Evolutionary conservation across 1,140 invertebrate genomes (phyloP), one percentile per base, ranked within the genome.

Genomic region (Philopotamus ludificatus): DNA sequence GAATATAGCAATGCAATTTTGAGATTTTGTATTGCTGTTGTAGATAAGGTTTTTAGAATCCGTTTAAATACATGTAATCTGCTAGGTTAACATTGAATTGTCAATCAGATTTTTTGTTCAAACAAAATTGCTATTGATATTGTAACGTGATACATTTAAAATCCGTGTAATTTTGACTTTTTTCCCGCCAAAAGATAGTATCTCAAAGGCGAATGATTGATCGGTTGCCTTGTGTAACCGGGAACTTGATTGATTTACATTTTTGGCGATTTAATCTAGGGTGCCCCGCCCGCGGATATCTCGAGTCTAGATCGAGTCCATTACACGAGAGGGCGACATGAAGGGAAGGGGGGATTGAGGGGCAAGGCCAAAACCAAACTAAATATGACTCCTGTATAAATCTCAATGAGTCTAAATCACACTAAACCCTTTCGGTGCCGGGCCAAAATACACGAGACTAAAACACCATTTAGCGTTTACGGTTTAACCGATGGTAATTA

Each of bases 401-500:
- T 69, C 67, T 69, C 63, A 69, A 69, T 69, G 63, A 69, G 67
- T 69, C 62, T 69, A 69, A 66, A 66, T 69, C 67, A 65, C 58
- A 60, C 45, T 69, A 63, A 69, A 69, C 67, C 67, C 67, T 63
- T 47, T 54, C 15, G 25, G 63, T 55, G 63, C 59, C 50, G 67
- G 49, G 34, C 62, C 63, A 66, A 69, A 65, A 69, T 65, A 69
- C 63, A 69, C 65, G 63, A 69, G 67, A 69, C 67, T 69, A 69
- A 69, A 69, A 69, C 63, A 69, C 63, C 67, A 69, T 69, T 69
- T 69, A 69, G 59, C 67, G 63, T 69, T 66, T 69, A 69, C 67
- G 63, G 67, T 69, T 69, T 69, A 69, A 69, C 67, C 67, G 67
- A 45, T 42, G 63, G 67, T 69, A 69, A 69, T 69, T 69, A 69